A percentile compares a stretch with the other conserved stretches of the same genome.
Evolutionary conservation across 2,888 invertebrate genomes (phyloP).

Genomic region (Apamea crenata): DNA sequence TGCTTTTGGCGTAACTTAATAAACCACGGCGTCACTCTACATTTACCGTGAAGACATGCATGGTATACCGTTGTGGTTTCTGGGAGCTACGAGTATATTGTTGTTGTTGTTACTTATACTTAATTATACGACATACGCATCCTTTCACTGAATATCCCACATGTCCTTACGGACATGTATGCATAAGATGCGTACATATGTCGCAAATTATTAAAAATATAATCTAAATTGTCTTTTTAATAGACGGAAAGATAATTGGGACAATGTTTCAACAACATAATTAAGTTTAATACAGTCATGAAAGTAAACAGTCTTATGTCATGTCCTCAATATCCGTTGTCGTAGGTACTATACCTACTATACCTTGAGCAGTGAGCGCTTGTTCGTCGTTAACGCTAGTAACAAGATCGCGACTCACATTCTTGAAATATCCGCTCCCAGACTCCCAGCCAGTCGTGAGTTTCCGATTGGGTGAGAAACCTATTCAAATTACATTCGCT

Average conservation of each 20-base stretch:
- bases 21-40: neutral
- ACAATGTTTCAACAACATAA: neutral
- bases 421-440: slow-evolving; percentile 38
- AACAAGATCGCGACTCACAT: slow-evolving; percentile 39
- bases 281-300: neutral
- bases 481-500: slow-evolving; percentile 54
- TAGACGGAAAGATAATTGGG: neutral
- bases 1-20: neutral
- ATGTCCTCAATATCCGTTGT: neutral
- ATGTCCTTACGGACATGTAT: neutral
- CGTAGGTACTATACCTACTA: too few relatives aligned
- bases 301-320: neutral
- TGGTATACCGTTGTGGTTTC: neutral
- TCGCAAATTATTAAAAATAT: neutral
- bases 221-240: neutral
- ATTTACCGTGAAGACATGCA: too few relatives aligned
- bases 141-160: too few relatives aligned
- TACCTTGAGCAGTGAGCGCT: slow-evolving; percentile 1
- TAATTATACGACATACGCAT: too few relatives aligned
- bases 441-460: slow-evolving; percentile 33
- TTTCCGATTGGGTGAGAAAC: slow-evolving; percentile 33
- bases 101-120: too few relatives aligned
- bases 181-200: neutral
- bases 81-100: neutral
- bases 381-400: slow-evolving; percentile 1